A percentile compares a stretch with the other conserved stretches of the same genome.
Evolutionary conservation across 2,888 invertebrate species (phyloP).

Genomic region (Philhelius pedissequus): DNA sequence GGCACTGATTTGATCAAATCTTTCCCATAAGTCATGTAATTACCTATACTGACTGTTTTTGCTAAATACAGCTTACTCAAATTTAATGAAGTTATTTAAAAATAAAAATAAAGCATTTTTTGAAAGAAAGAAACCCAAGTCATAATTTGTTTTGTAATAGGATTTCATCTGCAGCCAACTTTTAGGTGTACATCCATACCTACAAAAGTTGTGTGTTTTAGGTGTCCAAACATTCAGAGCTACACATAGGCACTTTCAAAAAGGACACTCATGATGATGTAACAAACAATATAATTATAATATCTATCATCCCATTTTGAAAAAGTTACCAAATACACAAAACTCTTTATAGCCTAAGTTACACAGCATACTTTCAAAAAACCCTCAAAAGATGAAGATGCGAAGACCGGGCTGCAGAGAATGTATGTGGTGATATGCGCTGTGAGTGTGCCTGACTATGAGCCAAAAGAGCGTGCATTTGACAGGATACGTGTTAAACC

Average conservation of each 20-base stretch:
- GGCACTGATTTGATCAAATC: too few relatives aligned
- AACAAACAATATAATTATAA: constrained; percentile 43
- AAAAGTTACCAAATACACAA: constrained; percentile 17
- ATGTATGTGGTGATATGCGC: not conserved
- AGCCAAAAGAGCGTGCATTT: constrained; percentile 42
- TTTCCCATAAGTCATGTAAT: too few relatives aligned
- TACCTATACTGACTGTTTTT: too few relatives aligned
- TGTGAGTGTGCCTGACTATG: not conserved
- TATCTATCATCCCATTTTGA: constrained; percentile 56
- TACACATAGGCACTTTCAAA: not conserved
- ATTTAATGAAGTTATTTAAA: too few relatives aligned
- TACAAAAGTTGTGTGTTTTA: constrained; percentile 6
- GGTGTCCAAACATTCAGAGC: constrained; percentile 33
- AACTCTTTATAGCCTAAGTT: not conserved
- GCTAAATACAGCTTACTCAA: too few relatives aligned
- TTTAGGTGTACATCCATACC: not conserved
- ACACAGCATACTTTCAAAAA: not conserved
- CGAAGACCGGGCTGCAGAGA: not conserved
- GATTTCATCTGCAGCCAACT: not conserved
- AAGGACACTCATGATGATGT: constrained; percentile 22
- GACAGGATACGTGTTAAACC: constrained; percentile 68
- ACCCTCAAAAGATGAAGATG: not conserved
- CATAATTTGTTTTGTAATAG: not conserved
- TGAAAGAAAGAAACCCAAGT: too few relatives aligned
- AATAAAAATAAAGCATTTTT: too few relatives aligned